A percentile compares a stretch with the other conserved stretches of the same genome.
These are phyloP conservation scores for Glareola pratincola DNA, from an alignment of 2,113 vertebrate genomes.

Conservation along the genomic window DNA sequence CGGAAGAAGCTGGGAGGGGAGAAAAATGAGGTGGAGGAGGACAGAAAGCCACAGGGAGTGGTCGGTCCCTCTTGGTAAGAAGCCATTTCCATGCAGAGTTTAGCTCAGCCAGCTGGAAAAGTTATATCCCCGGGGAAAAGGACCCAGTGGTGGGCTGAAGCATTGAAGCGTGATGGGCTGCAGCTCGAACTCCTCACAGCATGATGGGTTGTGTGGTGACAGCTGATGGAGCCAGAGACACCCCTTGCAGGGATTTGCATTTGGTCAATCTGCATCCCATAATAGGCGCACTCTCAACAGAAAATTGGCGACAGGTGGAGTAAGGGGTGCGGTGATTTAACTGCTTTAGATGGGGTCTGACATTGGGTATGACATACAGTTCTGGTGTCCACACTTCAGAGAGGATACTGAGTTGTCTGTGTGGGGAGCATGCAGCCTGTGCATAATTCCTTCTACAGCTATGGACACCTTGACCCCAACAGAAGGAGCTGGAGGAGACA, in stretches of 20 bases:
- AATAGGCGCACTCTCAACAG: not conserved
- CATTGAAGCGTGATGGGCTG: not conserved
- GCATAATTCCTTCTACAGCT: not conserved
- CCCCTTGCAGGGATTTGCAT: not conserved
- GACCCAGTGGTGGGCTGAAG: not conserved
- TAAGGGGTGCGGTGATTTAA: not conserved
- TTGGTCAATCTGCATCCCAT: not conserved
- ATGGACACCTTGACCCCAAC: not conserved
- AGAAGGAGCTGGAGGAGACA: not conserved
- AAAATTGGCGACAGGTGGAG: not conserved
- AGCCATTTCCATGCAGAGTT: not conserved
- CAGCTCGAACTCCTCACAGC: not conserved
- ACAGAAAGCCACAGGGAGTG: not conserved
- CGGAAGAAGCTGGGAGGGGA: not conserved
- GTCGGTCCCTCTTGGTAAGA: not conserved
- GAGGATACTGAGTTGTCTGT: not conserved
- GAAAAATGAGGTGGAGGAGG: not conserved
- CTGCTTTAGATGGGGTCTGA: not conserved
- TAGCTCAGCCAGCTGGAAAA: not conserved
- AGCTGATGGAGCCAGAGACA: not conserved
- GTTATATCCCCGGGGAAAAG: not conserved
- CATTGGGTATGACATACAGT: too few species aligned
- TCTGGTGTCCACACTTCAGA: not conserved
- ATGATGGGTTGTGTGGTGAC: fast-evolving
- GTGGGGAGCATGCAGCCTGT: not conserved